These are phyloP conservation scores for Parotia lawesii DNA, from an alignment of 2,113 vertebrate genomes.

Conservation along the genomic window DNA sequence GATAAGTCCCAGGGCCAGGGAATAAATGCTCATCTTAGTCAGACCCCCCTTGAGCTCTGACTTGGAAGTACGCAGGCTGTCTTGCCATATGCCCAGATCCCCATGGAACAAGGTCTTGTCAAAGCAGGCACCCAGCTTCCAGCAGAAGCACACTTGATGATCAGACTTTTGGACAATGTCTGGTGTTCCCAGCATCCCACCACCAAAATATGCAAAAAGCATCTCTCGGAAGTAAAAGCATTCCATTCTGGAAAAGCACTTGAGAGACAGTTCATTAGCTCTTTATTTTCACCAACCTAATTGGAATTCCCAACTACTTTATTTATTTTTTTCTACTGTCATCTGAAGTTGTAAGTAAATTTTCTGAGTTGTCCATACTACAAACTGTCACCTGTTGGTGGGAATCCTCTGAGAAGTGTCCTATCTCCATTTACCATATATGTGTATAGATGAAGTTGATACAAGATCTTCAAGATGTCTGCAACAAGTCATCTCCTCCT, in stretches of 20 bases:
- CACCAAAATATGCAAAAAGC: not conserved
- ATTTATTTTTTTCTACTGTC: not conserved
- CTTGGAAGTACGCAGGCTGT: accelerated
- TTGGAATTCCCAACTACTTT: not conserved
- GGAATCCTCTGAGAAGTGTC: not conserved
- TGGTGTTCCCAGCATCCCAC: not conserved
- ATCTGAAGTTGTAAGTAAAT: not conserved
- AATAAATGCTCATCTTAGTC: not conserved
- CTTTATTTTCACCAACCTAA: not conserved
- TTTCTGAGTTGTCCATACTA: not conserved
- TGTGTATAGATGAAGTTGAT: not conserved
- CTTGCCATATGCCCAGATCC: accelerated
- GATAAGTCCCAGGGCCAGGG: not conserved
- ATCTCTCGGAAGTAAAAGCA: not conserved
- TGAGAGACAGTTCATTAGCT: not conserved
- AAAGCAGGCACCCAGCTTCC: not conserved
- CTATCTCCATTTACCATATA: not conserved
- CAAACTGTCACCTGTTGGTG: not conserved
- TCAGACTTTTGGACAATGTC: not conserved
- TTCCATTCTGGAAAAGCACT: not conserved
- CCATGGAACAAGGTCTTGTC: not conserved
- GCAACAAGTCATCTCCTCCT: not conserved
- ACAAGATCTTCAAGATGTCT: not conserved
- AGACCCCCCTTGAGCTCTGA: not conserved
- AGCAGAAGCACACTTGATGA: not conserved